Evolutionary conservation across 1,140 invertebrate species (phyloP), one percentile per base, ranked within the genome.

Genomic region (Helicoverpa zea): DNA sequence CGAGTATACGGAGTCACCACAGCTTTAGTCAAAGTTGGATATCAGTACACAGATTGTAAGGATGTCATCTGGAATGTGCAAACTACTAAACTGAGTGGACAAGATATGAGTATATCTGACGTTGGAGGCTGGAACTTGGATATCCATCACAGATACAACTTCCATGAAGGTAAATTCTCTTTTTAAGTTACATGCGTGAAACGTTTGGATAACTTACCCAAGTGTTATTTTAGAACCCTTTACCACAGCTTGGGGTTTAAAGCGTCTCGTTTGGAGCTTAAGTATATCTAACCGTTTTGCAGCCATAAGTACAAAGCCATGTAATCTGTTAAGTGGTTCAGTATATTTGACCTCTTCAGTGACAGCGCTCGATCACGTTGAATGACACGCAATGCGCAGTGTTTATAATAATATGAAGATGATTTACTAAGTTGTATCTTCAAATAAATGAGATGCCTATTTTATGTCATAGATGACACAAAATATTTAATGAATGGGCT

Each of bases 81-180:
- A 90, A 99, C 98, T 3, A 99, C 98, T 0, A 99, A 99, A 89
- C 92, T 99, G 49, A 98, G 98, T 86, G 99, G 99, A 3, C 98
- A 99, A 89, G 98, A 99, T 90, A 98, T 99, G 97, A 98, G 98
- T 72, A 99, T 99, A 51, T 99, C 98, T 0, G 98, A 99, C 91
- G 97, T 99, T 23, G 98, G 98, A 2, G 98, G 98, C 9, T 99
- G 99, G 99, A 99, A 99, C 94, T 93, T 99, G 73, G 98, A 99
- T 90, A 98, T 99, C 84, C 99, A 99, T 95, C 99, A 99, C 89
- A 96, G 98, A 83, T 99, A 99, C 93, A 99, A 99, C 91, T 99
- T 99, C 96, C 98, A 99, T 91, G 98, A 99, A 96, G 99, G 98
- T 97, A 95, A 89, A 77, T 83, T 18, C 7, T 7, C 43, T n/a